Evolutionary conservation across 2,888 invertebrate genomes (phyloP).

Genomic region (Diadegma fenestrale): DNA sequence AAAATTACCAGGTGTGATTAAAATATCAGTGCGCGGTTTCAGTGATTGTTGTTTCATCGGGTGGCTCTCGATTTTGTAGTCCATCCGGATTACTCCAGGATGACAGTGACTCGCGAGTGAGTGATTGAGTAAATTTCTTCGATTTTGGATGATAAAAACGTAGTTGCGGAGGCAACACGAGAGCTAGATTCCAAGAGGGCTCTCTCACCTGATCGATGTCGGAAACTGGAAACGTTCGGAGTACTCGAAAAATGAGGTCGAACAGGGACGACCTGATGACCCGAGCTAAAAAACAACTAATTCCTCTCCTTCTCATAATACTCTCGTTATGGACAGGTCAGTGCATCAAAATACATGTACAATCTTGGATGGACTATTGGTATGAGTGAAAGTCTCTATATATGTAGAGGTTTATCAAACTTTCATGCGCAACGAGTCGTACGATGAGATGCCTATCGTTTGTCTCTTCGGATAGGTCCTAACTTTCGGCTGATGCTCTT

Average conservation of each 20-base stretch:
- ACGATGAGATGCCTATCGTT: not conserved
- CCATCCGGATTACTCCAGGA: conserved; percentile 1
- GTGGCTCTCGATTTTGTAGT: not conserved
- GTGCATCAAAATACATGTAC: conserved; percentile 27
- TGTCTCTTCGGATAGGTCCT: not conserved
- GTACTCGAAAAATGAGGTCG: conserved; percentile 74
- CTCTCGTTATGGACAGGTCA: conserved; percentile 72
- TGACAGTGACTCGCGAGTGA: conserved; percentile 23
- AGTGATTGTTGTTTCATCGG: conserved; percentile 14
- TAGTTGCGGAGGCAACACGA: not conserved
- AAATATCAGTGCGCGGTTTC: conserved; percentile 5
- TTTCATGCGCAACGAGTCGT: conserved; percentile 26
- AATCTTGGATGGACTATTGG: not conserved
- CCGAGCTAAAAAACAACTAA: conserved; percentile 59
- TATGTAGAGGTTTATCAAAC: conserved; percentile 23
- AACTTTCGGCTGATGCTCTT: not conserved
- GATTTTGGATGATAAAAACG: not conserved
- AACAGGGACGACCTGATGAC: conserved; percentile 62
- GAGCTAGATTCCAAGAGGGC: conserved; percentile 45
- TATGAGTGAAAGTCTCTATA: not conserved
- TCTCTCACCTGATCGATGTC: conserved; percentile 56
- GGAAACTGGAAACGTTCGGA: conserved; percentile 52
- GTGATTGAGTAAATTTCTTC: conserved; percentile 28
- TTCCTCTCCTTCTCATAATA: conserved; percentile 60
- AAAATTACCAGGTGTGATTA: not conserved